These are phyloP conservation scores for Eupithecia abbreviata DNA, from an alignment of 2,888 invertebrate genomes.

Conservation along the genomic window DNA sequence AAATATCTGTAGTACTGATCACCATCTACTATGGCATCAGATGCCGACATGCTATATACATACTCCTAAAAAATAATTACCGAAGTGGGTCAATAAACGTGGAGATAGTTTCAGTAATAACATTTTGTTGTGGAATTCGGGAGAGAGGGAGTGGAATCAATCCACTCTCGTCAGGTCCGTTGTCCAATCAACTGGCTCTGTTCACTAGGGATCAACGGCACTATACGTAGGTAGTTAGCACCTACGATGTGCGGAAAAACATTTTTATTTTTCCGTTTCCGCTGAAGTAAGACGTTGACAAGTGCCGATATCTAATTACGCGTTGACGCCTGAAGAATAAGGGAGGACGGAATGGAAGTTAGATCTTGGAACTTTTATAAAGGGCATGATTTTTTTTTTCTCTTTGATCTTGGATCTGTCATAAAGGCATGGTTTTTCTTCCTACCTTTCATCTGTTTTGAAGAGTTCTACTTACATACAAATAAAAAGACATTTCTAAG, in stretches of 20 bases:
- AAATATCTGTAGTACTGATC: neutral
- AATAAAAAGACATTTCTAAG: neutral
- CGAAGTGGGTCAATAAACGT: conserved; percentile 67
- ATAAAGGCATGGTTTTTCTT: neutral
- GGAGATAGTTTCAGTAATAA: conserved; percentile 74
- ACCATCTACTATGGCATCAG: neutral
- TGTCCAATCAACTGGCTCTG: conserved; percentile 81
- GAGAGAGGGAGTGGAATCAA: conserved; percentile 68
- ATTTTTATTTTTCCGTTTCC: conserved; percentile 49
- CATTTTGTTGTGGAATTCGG: conserved; percentile 69
- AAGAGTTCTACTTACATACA: neutral
- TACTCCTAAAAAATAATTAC: conserved; percentile 55
- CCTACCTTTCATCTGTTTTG: neutral
- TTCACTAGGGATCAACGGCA: conserved; percentile 72
- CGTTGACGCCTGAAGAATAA: neutral
- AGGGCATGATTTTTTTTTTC: neutral
- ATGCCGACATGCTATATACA: conserved; percentile 46
- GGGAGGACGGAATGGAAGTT: neutral
- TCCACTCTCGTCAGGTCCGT: conserved; percentile 77
- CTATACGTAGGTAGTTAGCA: conserved; percentile 29
- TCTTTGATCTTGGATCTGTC: neutral
- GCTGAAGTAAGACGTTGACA: conserved; percentile 48
- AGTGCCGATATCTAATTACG: conserved; percentile 51
- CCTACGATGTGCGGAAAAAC: conserved; percentile 49
- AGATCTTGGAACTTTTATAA: conserved; percentile 2